Evolutionary conservation across 2,113 vertebrate species (phyloP), one percentile per base, ranked within the genome.

Genomic region (Cochlearius cochlearius): DNA sequence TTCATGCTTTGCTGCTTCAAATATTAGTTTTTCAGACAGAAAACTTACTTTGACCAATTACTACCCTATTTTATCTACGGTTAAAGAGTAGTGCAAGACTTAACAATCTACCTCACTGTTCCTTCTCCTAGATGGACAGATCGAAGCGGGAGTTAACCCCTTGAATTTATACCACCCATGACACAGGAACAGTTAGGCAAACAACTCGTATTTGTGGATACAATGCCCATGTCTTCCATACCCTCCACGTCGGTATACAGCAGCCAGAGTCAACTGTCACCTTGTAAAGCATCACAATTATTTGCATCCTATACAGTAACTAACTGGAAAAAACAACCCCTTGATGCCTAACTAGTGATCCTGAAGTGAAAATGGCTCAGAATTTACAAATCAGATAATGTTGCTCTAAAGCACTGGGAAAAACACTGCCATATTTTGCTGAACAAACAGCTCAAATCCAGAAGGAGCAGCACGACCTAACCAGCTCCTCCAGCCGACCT

Each of bases 51-150:
- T 45, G 32, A 45, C 36, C 36, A 43, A 32, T 55, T 77, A 27
- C 10, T 27, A 20, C 49, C 7, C 68, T 34, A 25, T 1, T 11
- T 5, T 15, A 3, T 23, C 41, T 84, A n/a, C 4, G 1, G 6
- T 20, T 56, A 32, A 38, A 41, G 25, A 74, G 49, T 4, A 58
- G 19, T 7, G 27, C 53, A 50, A 69, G 38, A 34, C 10, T 29
- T 17, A 76, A 39, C 20, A 43, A 25, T 53, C 60, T 17, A 34
- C 30, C 59, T 50, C 27, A 30, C 45, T 56, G 47, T 7, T 56
- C 22, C 58, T 80, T 58, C 26, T 58, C 32, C 50, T 21, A 47
- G 45, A 20, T 20, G 23, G 38, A 47, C 41, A 34, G 53, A 32
- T 4, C 38, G 50, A 73, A 83, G 72, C 22, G 34, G 68, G 22